Evolutionary conservation across 2,888 invertebrate species (phyloP), one percentile per base, ranked within the genome.

Genomic region (Eilema sororculum): DNA sequence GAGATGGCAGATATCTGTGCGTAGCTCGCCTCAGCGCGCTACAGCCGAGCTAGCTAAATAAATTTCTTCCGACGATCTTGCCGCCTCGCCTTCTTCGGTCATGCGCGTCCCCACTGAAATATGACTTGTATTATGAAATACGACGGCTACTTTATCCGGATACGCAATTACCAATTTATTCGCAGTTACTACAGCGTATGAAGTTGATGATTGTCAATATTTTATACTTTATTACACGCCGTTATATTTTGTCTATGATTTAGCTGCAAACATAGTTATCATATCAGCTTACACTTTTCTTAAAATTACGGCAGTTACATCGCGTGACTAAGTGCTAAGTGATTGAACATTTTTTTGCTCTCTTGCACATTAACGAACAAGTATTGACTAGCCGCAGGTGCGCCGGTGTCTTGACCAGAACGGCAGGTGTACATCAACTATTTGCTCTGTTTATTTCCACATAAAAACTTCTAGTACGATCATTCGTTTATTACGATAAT

Each of bases 1-100:
- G 78, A 90, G 92, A 91, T 91, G 89, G 86, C 85, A 91, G 93
- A 93, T 93, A 93, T 89, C 87, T 78, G 77, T 83, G 82, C 81
- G 86, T 85, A 84, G 79, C 80, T 74, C 80, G 79, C 78, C 73
- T 78, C 59, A 74, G 75, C 74, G 74, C 76, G 71, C 75, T 74
- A 69, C 71, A 73, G 73, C 76, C 81, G 70, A 78, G 74, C 80
- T 61, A 71, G 85, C 81, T 78, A 89, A 90, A 90, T 90, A 88
- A 90, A 89, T 90, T 89, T 89, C 86, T 87, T 84, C 75, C 76
- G 67, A 59, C 66, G 72, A 84, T 78, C 81, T 79, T 82, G 86
- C 87, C 86, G 82, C 79, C 81, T 84, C 79, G 78, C 79, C 72
- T 80, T 77, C 76, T 83, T 83, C 79, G 82, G 75, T 76, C 79